Conservation (phyloP, 2,797 vertebrate genomes). For the Xerus rutilus region DNA sequence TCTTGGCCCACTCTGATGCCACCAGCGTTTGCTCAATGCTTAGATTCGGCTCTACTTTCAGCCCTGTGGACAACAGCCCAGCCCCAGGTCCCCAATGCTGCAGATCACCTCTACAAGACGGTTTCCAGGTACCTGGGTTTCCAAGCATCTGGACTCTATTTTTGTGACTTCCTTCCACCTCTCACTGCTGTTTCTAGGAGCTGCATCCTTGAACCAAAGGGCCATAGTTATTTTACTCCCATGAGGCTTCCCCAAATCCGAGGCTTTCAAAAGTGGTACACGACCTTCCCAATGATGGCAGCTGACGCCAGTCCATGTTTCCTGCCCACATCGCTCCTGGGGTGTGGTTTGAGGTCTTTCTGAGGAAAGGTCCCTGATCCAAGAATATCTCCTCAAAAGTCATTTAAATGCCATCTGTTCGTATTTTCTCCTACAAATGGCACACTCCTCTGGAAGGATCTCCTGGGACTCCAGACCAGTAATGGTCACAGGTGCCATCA, state of each 20-base stretch:
- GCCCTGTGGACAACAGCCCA: not conserved
- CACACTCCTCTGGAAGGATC: not conserved
- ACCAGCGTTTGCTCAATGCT: not conserved
- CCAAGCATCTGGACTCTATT: not conserved
- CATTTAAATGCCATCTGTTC: not conserved
- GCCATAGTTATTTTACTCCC: not conserved
- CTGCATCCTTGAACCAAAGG: not conserved
- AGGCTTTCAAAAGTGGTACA: not conserved
- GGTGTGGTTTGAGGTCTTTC: not conserved
- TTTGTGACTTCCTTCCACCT: not conserved
- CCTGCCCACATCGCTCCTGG: fast-evolving
- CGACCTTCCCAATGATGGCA: not conserved
- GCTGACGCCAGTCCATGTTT: not conserved
- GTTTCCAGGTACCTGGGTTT: not conserved
- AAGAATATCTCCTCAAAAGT: not conserved
- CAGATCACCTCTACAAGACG: not conserved
- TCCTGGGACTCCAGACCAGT: not conserved
- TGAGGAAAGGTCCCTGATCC: not conserved
- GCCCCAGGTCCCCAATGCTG: not conserved
- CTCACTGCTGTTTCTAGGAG: not conserved
- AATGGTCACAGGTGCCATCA: not conserved
- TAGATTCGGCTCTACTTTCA: not conserved
- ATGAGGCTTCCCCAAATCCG: not conserved
- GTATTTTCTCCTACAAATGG: not conserved
- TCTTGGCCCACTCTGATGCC: not conserved